A percentile compares a stretch with the other conserved stretches of the same genome.
Conservation (phyloP, 2,888 invertebrate species). For the Synanthedon andrenaeformis region DNA sequence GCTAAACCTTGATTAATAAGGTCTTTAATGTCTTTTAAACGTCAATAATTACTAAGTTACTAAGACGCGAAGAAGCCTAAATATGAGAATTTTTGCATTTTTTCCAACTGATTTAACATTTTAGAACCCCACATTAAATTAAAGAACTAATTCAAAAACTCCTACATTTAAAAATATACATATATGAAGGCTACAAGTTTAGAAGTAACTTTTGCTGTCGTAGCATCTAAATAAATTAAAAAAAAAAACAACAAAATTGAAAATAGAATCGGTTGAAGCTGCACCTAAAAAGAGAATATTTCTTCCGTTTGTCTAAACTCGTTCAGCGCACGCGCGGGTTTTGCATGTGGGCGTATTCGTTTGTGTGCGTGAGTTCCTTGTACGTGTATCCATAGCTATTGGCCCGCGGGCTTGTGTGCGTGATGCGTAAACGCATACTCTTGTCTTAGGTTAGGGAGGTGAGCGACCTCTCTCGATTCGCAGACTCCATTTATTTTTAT, state of each 20-base stretch:
- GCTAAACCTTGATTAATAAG: too few relatives aligned
- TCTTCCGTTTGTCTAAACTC: slow-evolving; percentile 70
- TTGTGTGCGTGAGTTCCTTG: slow-evolving; percentile 24
- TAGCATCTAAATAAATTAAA: slow-evolving; percentile 2
- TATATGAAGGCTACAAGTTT: not conserved
- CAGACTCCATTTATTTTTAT: slow-evolving; percentile 68
- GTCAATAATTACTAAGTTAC: too few relatives aligned
- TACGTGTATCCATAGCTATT: slow-evolving; percentile 25
- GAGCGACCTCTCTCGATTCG: slow-evolving; percentile 63
- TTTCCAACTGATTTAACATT: too few relatives aligned
- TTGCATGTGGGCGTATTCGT: slow-evolving; percentile 29
- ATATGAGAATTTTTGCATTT: too few relatives aligned
- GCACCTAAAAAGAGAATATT: slow-evolving; percentile 65
- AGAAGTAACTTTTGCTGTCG: not conserved
- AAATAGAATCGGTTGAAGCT: slow-evolving; percentile 39
- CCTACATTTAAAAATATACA: too few relatives aligned
- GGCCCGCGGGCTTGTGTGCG: slow-evolving; percentile 37
- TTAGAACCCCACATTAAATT: too few relatives aligned
- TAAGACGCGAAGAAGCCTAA: too few relatives aligned
- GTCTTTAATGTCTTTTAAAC: too few relatives aligned
- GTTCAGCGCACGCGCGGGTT: slow-evolving; percentile 59
- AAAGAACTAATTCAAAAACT: too few relatives aligned
- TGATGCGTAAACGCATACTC: slow-evolving; percentile 52
- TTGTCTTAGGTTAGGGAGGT: slow-evolving; percentile 71
- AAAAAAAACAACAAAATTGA: slow-evolving; percentile 3